Base-by-base conservation (phyloP, 2,888 invertebrate species). In the Boloria selene region DNA sequence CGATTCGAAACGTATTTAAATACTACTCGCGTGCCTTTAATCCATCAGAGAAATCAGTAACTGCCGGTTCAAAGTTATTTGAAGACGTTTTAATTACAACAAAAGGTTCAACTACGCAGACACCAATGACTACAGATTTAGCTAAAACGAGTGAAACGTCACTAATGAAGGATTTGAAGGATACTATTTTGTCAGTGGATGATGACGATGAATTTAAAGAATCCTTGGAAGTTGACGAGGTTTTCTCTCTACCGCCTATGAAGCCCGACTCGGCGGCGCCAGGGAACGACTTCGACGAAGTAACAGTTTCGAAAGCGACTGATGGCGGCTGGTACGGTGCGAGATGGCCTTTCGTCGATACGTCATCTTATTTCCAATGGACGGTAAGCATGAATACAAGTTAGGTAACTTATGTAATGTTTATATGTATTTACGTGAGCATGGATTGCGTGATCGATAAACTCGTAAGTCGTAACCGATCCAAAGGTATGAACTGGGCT, bases 291-390 rank as follows among this genome's bases (percentile, higher is more conserved):
- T 78, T 81, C 6, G 92, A 90, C 69, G 92, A 91, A 75, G 91
- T 92, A 73, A 90, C 87, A 13, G 87, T 90, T 52, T 82, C 87
- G 47, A 90, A 89, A 71, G 80, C 90, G 13, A 81, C 80, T 22
- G 87, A 85, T 26, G 86, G 88, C 68, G 88, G 93, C 50, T 95
- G 95, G 95, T 93, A 94, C 76, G 93, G 93, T 58, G 93, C 93
- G 47, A 88, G 94, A 70, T 95, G 95, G 94, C 93, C 94, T 13
- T 94, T 94, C 78, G 93, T 94, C 53, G 94, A 94, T 80, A 93
- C 94, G 45, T 93, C 95, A 38, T 93, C 94, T 17, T 94, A 94
- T 81, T 94, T 94, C 79, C 94, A 94, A 82, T 95, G 94, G 94
- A 93, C 94, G 85, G 95, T 95, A 81, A 90, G 93, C 88, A 76